Base-by-base conservation (phyloP, 1,140 invertebrate species). In the Drosophila kanapiae region DNA sequence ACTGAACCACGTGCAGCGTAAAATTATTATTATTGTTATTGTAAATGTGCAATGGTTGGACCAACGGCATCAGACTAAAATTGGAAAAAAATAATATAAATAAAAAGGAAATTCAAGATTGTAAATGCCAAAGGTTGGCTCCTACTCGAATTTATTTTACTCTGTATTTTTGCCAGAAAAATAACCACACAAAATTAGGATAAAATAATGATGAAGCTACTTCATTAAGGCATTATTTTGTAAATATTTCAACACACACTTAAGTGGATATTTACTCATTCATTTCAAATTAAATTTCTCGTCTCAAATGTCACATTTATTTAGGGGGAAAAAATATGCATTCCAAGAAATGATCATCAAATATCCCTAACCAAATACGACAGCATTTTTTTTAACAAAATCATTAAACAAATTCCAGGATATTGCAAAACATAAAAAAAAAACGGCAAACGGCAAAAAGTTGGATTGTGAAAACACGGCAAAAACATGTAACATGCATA, bases 11-110 rank as follows among this genome's bases (percentile, higher is more conserved):
- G 38, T 59, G 75, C 75, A 63, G 78, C 82, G 78, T 67, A 80
- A 85, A 85, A 84, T 84, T 71, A 70, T 85, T 81, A 74, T 77
- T 83, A 67, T 78, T 83, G 82, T 83, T 83, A 76, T 83, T 85
- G 75, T 82, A 78, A 85, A 86, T 82, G 68, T 76, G 78, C 49
- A 58, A 57, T 51, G 69, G 31, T 56, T 61, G 18, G 23, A 40
- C 45, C 47, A 59, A 31, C 31, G 23, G 62, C 38, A 45, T 16
- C 49, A 16, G 31, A 42, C 60, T 75, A 63, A 67, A 74, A 47
- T 53, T 29, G 33, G 62, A 51, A 33, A 37, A 53, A 79, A 80
- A 83, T 29, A n/a, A 48, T 80, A 83, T 79, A 83, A 70, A 65
- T 47, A 33, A 59, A 59, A 51, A 35, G 38, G 56, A 64, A 58